Evolutionary conservation across 2,797 vertebrate species (phyloP).

Genomic region (Sebastes paucispinis): DNA sequence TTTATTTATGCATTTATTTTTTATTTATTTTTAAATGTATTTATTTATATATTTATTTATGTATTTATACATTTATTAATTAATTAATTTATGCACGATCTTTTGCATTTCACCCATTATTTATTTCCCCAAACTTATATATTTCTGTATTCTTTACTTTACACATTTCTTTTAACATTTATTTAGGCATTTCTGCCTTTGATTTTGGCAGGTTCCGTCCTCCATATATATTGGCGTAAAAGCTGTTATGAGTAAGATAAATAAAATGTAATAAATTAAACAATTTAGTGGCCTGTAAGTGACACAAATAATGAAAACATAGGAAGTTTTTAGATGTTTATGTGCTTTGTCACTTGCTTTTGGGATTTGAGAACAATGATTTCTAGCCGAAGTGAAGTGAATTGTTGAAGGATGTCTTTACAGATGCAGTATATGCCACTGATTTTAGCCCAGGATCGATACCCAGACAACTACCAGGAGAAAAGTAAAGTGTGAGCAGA

Average conservation of each 20-base stretch:
- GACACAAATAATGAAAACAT: background rate
- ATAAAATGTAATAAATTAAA: background rate
- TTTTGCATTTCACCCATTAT: too few relatives aligned
- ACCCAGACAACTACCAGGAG: background rate
- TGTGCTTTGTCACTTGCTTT: background rate
- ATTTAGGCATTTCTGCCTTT: too few relatives aligned
- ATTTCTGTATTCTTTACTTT: background rate
- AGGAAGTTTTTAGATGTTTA: background rate
- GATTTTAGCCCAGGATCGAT: background rate
- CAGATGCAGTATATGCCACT: background rate
- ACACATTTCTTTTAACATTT: too few relatives aligned
- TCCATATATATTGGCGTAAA: background rate
- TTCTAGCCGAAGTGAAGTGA: background rate
- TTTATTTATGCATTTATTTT: too few relatives aligned
- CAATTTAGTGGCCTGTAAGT: background rate
- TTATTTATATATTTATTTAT: too few relatives aligned
- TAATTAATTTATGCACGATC: rapidly evolving
- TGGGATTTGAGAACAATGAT: background rate
- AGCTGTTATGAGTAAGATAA: background rate
- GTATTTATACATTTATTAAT: too few relatives aligned
- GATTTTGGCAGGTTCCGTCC: too few relatives aligned
- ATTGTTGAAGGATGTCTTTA: background rate
- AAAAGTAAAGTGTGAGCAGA: background rate
- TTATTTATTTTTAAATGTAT: too few relatives aligned
- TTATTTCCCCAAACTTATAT: background rate